Percentiles rank a stretch among this genome's conserved stretches.
Evolutionary conservation across 2,888 invertebrate species (phyloP).

Genomic region (Monoplex corrugatus): DNA sequence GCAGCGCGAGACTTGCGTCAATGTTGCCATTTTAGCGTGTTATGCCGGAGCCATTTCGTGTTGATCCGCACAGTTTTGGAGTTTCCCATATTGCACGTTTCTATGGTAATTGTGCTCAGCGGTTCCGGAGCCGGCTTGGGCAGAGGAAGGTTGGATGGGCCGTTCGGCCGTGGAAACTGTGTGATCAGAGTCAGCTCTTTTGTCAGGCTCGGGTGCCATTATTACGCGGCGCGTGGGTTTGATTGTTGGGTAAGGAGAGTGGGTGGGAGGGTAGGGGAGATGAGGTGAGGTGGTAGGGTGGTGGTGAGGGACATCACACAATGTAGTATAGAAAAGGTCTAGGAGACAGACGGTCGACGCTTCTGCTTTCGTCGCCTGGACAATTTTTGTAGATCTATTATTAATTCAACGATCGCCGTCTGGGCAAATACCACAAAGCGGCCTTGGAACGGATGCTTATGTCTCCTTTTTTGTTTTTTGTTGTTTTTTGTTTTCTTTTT

Average conservation of each 20-base stretch:
- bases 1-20: background rate
- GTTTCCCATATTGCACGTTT: background rate
- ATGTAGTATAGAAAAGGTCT: too few relatives aligned
- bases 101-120: slow-evolving; percentile 12
- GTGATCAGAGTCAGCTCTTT: background rate
- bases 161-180: background rate
- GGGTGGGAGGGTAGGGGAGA: background rate
- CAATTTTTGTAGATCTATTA: too few relatives aligned
- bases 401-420: too few relatives aligned
- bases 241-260: too few relatives aligned
- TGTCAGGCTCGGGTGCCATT: background rate
- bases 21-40: background rate
- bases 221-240: background rate
- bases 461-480: too few relatives aligned
- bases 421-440: too few relatives aligned
- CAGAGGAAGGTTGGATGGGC: background rate
- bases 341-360: too few relatives aligned
- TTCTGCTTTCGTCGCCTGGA: too few relatives aligned
- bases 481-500: too few relatives aligned
- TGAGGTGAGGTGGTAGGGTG: background rate
- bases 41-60: background rate
- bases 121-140: background rate
- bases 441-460: too few relatives aligned
- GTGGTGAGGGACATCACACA: background rate
- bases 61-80: background rate